Percentiles rank a stretch among this genome's conserved stretches.
Evolutionary conservation across 2,797 vertebrate genomes (phyloP).

Genomic region (Lemur catta): DNA sequence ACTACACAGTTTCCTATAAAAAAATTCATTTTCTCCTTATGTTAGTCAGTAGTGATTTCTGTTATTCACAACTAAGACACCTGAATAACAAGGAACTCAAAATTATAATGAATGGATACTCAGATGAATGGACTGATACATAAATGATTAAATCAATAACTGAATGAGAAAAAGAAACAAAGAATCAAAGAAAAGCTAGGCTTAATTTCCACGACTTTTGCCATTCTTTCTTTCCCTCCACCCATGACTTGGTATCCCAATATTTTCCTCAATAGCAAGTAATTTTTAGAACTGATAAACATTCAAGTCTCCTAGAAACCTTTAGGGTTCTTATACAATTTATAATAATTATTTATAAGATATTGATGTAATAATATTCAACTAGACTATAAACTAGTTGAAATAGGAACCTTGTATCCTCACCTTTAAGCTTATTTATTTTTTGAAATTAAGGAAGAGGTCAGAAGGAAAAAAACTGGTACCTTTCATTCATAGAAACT

Average conservation of each 20-base stretch:
- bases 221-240: neutral
- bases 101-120: neutral
- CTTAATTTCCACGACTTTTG: neutral
- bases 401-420: neutral
- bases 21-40: neutral
- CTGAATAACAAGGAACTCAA: neutral
- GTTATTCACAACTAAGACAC: neutral
- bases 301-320: neutral
- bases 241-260: neutral
- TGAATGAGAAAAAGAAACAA: neutral
- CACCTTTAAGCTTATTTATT: neutral
- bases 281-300: neutral
- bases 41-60: neutral
- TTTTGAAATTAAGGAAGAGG: neutral
- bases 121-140: neutral
- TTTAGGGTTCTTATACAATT: neutral
- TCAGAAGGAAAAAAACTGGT: neutral
- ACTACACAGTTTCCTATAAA: neutral
- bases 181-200: neutral
- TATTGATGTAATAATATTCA: neutral
- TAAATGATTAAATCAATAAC: neutral
- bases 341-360: slow-evolving; percentile 9
- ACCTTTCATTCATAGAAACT: neutral
- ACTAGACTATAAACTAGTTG: neutral
- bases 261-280: neutral